A percentile compares a stretch with the other conserved stretches of the same genome.
These are phyloP conservation scores for Litocranius walleri DNA, from an alignment of 2,113 vertebrate species.

Conservation along the genomic window DNA sequence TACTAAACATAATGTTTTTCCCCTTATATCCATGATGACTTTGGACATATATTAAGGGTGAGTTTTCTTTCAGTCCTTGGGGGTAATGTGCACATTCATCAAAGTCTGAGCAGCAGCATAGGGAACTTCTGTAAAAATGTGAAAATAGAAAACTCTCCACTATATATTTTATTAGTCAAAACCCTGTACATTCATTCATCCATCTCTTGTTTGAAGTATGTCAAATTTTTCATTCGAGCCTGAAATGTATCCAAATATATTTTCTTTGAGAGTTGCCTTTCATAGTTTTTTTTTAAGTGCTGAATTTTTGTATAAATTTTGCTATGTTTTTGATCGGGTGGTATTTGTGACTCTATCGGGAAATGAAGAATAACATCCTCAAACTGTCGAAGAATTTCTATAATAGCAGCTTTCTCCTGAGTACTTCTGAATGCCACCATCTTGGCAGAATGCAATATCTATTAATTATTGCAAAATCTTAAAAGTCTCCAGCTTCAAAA, in stretches of 20 bases:
- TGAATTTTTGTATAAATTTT: constrained; percentile 44
- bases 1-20: background rate
- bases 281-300: background rate
- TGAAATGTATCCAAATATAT: constrained; percentile 50
- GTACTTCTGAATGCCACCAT: constrained; percentile 66
- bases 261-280: constrained; percentile 48
- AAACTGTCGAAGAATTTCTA: background rate
- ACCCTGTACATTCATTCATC: background rate
- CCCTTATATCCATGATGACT: background rate
- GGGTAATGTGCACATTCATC: background rate
- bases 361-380: background rate
- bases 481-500: constrained; percentile 65
- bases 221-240: constrained; percentile 44
- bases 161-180: constrained; percentile 54
- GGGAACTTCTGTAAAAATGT: constrained; percentile 26
- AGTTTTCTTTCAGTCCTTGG: background rate
- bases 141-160: constrained; percentile 14
- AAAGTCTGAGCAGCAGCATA: background rate
- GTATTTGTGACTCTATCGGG: constrained; percentile 14
- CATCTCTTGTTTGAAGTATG: constrained; percentile 40
- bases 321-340: background rate
- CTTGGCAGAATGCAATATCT: constrained; percentile 47
- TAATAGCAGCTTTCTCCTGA: constrained; percentile 46
- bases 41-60: background rate
- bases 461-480: constrained; percentile 69